These are phyloP conservation scores for Stegodyphus dumicola DNA, from an alignment of 1,140 invertebrate species.

Conservation along the genomic window DNA sequence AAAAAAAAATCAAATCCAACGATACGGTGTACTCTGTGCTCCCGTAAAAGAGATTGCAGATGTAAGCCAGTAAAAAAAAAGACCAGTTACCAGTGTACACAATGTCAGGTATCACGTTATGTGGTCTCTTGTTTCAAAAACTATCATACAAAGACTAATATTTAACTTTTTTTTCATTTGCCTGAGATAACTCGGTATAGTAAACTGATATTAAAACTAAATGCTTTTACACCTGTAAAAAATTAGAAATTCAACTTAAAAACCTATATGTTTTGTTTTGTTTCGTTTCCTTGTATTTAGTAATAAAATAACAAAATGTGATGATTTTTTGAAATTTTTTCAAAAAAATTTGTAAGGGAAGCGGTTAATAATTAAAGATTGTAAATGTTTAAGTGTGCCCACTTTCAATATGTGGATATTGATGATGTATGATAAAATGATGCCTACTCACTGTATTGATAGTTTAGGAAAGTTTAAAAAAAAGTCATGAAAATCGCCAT, in stretches of 20 bases:
- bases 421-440: too few relatives aligned
- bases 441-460: too few relatives aligned
- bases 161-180: constrained; percentile 32
- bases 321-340: constrained; percentile 12
- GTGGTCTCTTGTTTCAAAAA: constrained; percentile 42
- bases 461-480: too few relatives aligned
- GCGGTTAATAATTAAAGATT: constrained; percentile 17
- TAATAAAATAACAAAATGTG: constrained; percentile 1
- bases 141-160: constrained; percentile 38
- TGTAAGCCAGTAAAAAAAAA: constrained; percentile 26
- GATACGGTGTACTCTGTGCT: constrained; percentile 26
- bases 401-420: too few relatives aligned
- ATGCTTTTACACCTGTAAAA: constrained; percentile 25
- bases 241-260: constrained; percentile 19
- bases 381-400: too few relatives aligned
- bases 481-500: too few relatives aligned
- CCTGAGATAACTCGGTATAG: constrained; percentile 27
- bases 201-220: constrained; percentile 29
- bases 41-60: constrained; percentile 24
- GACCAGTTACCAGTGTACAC: constrained; percentile 28
- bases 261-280: constrained; percentile 11
- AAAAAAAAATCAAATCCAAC: constrained; percentile 34
- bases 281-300: background rate
- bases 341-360: constrained; percentile 22
- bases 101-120: constrained; percentile 44